These are phyloP conservation scores for Porites rus DNA, from an alignment of 92 coral and sea anemone genomes.

Conservation along the genomic window DNA sequence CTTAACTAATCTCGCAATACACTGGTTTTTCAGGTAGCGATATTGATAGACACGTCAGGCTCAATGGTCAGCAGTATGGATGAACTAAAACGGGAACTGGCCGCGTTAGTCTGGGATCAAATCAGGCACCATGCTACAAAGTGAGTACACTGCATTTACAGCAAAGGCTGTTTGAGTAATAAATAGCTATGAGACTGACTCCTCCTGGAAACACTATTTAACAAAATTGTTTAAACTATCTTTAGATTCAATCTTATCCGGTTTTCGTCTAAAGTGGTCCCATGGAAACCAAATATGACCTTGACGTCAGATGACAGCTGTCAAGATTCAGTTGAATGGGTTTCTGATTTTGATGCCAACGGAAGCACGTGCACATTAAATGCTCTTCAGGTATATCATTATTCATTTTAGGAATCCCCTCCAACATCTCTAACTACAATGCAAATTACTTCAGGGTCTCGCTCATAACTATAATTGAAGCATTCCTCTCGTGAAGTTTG, in stretches of 20 bases:
- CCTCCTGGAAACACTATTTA: background rate
- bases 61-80: slow-evolving; percentile 98
- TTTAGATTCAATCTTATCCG: slow-evolving; percentile 87
- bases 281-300: slow-evolving; percentile 83
- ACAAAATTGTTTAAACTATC: background rate
- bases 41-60: slow-evolving; percentile 93
- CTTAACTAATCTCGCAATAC: background rate
- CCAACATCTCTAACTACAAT: too few species aligned
- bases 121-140: slow-evolving; percentile 76
- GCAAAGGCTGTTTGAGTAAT: background rate
- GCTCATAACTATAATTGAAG: too few species aligned
- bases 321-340: slow-evolving; percentile 97
- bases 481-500: too few species aligned
- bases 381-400: slow-evolving; percentile 74
- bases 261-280: slow-evolving; percentile 88
- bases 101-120: slow-evolving; percentile 98
- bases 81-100: slow-evolving; percentile 88
- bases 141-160: slow-evolving; percentile 53
- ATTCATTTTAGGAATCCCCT: too few species aligned
- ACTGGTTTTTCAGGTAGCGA: slow-evolving; percentile 70
- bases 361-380: slow-evolving; percentile 91
- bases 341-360: slow-evolving; percentile 84
- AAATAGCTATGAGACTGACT: background rate
- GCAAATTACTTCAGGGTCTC: too few species aligned
- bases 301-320: slow-evolving; percentile 84